Evolutionary conservation across 2,113 vertebrate species (phyloP).

Genomic region (Trichechus manatus): DNA sequence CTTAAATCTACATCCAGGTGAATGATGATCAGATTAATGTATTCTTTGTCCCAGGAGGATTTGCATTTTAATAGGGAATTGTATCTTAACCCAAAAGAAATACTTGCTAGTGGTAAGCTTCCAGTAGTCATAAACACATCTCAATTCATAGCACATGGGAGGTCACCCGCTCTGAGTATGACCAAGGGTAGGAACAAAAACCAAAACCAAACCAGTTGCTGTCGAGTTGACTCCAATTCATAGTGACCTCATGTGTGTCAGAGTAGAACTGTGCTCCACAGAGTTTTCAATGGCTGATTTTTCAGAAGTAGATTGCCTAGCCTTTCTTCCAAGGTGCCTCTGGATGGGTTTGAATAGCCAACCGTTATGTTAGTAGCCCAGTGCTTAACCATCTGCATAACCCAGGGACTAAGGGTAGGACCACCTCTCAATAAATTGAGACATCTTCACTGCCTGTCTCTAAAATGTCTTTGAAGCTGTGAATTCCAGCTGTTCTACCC

Average conservation of each 20-base stretch:
- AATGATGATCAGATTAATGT: background rate
- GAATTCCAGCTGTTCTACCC: conserved; percentile 40
- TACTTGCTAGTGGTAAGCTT: background rate
- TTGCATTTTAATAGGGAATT: conserved; percentile 37
- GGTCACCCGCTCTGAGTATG: background rate
- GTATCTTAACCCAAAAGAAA: conserved; percentile 3
- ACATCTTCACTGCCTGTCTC: background rate
- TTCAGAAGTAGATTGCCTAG: background rate
- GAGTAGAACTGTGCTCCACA: background rate
- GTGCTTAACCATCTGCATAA: background rate
- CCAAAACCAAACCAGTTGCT: background rate
- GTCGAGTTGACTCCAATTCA: background rate
- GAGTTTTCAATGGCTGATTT: background rate
- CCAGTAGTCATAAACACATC: background rate
- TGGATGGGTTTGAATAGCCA: background rate
- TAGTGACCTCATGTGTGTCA: background rate
- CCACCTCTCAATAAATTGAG: conserved; percentile 38
- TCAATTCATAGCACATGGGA: background rate
- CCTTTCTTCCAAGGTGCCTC: background rate
- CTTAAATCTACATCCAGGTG: background rate
- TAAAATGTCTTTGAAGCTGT: conserved; percentile 24
- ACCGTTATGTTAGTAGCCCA: background rate
- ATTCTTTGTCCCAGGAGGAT: background rate
- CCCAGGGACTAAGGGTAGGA: background rate
- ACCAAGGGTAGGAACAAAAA: background rate